Evolutionary conservation across 2,797 vertebrate species (phyloP).

Genomic region (Anas capensis): DNA sequence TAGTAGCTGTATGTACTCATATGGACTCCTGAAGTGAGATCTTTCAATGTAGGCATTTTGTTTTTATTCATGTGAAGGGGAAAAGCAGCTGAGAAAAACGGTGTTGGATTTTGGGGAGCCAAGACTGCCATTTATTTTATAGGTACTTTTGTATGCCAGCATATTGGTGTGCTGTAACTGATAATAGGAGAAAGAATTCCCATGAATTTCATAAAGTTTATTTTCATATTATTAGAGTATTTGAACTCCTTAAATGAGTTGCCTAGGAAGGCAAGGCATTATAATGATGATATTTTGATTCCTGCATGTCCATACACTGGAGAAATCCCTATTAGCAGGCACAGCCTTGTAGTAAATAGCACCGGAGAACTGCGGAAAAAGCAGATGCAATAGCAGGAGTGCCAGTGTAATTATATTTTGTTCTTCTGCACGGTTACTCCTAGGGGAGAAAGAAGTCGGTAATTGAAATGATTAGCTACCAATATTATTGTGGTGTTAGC

Average conservation of each 20-base stretch:
- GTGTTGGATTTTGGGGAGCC: background rate
- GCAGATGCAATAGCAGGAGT: constrained; percentile 43
- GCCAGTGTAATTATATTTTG: constrained; percentile 43
- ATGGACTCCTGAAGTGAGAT: background rate
- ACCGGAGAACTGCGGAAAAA: background rate
- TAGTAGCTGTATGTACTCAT: background rate
- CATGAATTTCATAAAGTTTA: background rate
- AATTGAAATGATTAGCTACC: constrained; percentile 59
- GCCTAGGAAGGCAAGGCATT: background rate
- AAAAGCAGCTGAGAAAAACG: background rate
- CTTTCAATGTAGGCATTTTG: background rate
- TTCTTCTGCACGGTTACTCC: constrained; percentile 21
- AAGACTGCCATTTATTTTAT: background rate
- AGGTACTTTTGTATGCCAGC: background rate
- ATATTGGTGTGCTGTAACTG: background rate
- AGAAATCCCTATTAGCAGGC: background rate
- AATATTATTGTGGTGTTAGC: background rate
- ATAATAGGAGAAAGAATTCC: background rate
- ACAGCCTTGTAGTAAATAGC: background rate
- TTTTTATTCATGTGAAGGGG: background rate
- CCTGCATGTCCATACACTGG: background rate
- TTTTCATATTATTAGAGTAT: background rate
- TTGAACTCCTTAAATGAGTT: background rate
- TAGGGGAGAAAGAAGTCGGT: constrained; percentile 29
- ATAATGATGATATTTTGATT: background rate